Base-by-base conservation (phyloP, 23 tunicate genomes). In the Trididemnum miniatum region DNA sequence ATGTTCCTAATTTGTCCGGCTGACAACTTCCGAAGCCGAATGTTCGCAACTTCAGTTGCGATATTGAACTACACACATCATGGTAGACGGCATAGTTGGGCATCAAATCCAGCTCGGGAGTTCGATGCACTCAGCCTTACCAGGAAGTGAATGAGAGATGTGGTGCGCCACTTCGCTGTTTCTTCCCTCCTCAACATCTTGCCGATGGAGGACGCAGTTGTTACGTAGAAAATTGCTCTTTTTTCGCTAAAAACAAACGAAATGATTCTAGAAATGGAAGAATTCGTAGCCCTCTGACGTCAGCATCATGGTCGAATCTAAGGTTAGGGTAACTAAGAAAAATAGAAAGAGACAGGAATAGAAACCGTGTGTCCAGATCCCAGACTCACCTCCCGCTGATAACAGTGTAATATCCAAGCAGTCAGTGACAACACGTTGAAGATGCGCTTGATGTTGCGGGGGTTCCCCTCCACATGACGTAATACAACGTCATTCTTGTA, bases 391-490 rank as follows among this genome's bases (percentile, higher is more conserved):
- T 51, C 31, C 37, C 35, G n/a, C 5, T 83, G 23, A 2, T 74
- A 39, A 35, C 87, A 83, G 20, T 74, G 51, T 22, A 83, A 20
- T 33, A 83, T 74, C 34, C 67, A 73, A 4, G 91, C 77, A 9
- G 97, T 86, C 64, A 91, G 81, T n/a, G 97, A 86, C 0, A 91
- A 35, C 20, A 91, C 84, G 65, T 91, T 91, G 54, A 91, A 91
- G 20, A 91, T 82, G 18, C 97, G 91, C 71, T 91, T 91, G 36
- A 91, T 91, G 35, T 91, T 91, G 12, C 97, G 76, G 23, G 97
- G 91, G 57, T 83, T 86, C 36, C 97, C 87, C 25, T 91, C 88
- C 18, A 91, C 27, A 59, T 91, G 91, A 15, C 39, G 66, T 31
- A 15, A 26, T 5, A 77, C 67, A 66, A 77, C 27, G 28, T 57